Evolutionary conservation across 2,113 vertebrate species (phyloP).

Genomic region (Ptyas mucosa): DNA sequence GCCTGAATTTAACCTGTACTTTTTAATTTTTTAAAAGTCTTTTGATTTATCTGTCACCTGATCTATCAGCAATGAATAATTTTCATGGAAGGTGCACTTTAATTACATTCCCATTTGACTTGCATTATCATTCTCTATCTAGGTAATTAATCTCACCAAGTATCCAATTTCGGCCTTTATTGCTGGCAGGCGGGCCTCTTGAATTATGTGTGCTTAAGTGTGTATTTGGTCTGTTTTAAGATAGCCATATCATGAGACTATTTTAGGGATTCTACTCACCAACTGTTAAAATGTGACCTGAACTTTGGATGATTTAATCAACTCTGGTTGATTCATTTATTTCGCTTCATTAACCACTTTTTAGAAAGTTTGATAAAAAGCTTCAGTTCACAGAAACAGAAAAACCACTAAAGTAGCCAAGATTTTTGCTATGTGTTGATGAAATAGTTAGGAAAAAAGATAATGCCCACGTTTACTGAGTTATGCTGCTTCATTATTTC

Average conservation of each 20-base stretch:
- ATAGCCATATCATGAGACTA: slow-evolving; percentile 65
- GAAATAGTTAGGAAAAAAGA: slow-evolving; percentile 9
- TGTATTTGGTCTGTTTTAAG: slow-evolving; percentile 74
- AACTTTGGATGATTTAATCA: slow-evolving; percentile 1
- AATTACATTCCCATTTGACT: slow-evolving; percentile 99
- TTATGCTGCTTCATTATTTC: neutral
- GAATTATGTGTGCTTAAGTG: slow-evolving; percentile 88
- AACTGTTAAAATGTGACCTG: slow-evolving; percentile 5
- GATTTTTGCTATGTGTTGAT: slow-evolving; percentile 23
- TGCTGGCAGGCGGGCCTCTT: slow-evolving; percentile 88
- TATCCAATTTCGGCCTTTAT: slow-evolving; percentile 99
- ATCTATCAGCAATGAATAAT: slow-evolving; percentile 99
- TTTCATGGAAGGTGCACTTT: slow-evolving; percentile 99
- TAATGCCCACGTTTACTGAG: neutral
- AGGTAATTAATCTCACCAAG: slow-evolving; percentile 98
- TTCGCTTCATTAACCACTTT: slow-evolving; percentile 39
- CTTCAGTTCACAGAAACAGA: neutral
- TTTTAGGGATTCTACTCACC: slow-evolving; percentile 28
- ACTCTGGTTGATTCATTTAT: neutral
- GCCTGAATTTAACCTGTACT: slow-evolving; percentile 90
- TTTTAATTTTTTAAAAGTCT: slow-evolving; percentile 77
- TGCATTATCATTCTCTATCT: slow-evolving; percentile 96
- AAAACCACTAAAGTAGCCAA: slow-evolving; percentile 14
- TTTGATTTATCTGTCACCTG: slow-evolving; percentile 96
- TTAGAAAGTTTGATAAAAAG: slow-evolving; percentile 18